Evolutionary conservation across 2,888 invertebrate genomes (phyloP), one percentile per base, ranked within the genome.

Genomic region (Urechis unicinctus): DNA sequence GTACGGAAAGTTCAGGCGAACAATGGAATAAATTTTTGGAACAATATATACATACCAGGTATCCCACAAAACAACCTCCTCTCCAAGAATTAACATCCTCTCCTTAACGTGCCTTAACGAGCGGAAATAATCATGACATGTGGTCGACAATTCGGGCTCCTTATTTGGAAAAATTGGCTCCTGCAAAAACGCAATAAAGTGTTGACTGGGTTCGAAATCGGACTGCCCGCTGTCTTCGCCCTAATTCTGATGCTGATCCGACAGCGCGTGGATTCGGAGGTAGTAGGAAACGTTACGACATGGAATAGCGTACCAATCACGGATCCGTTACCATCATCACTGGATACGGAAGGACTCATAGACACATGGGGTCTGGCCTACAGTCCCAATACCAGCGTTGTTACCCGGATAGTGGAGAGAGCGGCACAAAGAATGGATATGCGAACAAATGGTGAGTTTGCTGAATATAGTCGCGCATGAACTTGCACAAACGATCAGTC

Each of bases 111-210:
- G n/a, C n/a, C n/a, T n/a, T n/a, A n/a, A n/a, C n/a, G n/a, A n/a
- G n/a, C n/a, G n/a, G n/a, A n/a, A n/a, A n/a, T n/a, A n/a, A n/a
- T n/a, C n/a, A n/a, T n/a, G n/a, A n/a, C n/a, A n/a, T n/a, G n/a
- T n/a, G n/a, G n/a, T n/a, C n/a, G n/a, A n/a, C 71, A 81, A 63
- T 87, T 89, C 71, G 73, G 81, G n/a, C 80, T 91, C 60, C 79
- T 91, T 57, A 82, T 88, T 76, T 91, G 90, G 90, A 91, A 91
- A 79, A 91, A 90, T 75, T 88, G 85, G 79, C 76, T 86, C 2
- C 83, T 89, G 45, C 88, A 89, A 79, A 86, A 83, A 81, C 81
- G 88, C 59, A 86, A 86, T 74, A 84, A 84, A 50, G 61, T 83
- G 44, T 86, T 88, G 71, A 86, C 89, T 0, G 50, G 82, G 1